Percentiles rank a stretch among this genome's conserved stretches.
Evolutionary conservation across 2,888 invertebrate species (phyloP).

Genomic region (Clepsis dumicolana): DNA sequence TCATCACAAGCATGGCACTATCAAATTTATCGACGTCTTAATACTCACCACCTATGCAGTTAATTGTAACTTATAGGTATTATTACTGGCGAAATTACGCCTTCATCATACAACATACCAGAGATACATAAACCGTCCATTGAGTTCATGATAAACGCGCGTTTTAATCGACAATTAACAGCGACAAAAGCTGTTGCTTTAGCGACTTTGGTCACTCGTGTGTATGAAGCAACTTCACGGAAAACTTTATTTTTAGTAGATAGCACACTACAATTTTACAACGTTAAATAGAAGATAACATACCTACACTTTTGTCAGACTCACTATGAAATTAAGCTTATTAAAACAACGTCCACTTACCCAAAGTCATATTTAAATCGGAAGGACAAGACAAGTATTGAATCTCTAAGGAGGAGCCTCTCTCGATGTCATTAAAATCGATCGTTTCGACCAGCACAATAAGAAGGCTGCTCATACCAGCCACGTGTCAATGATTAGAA

Average conservation of each 20-base stretch:
- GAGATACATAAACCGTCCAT: not conserved
- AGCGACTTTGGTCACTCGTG: no score
- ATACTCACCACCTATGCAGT: conserved; percentile 62
- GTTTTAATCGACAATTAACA: not conserved
- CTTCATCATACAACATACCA: conserved; percentile 48
- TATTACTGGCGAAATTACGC: conserved; percentile 76
- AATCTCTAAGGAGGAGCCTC: no score
- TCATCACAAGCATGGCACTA: conserved; percentile 19
- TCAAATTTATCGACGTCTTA: conserved; percentile 58
- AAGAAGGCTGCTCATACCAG: conserved; percentile 47
- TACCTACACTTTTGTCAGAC: no score
- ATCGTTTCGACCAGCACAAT: conserved; percentile 2
- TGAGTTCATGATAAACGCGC: not conserved
- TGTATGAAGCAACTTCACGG: no score
- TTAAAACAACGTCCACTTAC: no score
- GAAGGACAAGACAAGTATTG: no score
- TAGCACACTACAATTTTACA: no score
- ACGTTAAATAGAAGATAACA: no score
- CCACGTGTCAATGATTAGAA: conserved; percentile 61
- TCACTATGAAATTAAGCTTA: no score
- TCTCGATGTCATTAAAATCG: not conserved
- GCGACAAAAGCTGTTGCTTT: no score
- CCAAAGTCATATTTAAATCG: no score
- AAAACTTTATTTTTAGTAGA: no score
- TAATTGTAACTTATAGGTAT: conserved; percentile 58